Conservation (phyloP, 2,797 vertebrate genomes). For the Sardinella longiceps region DNA sequence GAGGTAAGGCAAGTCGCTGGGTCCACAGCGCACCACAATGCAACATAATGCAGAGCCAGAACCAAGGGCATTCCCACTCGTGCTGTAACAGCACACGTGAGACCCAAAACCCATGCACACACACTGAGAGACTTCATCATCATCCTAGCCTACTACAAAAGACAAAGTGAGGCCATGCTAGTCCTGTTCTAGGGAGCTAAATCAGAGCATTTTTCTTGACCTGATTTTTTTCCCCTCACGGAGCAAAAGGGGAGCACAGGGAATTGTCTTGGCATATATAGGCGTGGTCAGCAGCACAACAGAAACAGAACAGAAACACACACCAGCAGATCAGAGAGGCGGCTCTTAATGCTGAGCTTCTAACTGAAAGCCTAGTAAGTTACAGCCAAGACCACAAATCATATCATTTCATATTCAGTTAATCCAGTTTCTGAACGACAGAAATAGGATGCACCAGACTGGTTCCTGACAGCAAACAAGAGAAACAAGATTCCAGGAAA, state of each 20-base stretch:
- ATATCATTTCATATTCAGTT: background rate
- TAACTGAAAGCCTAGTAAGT: background rate
- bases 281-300: background rate
- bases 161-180: background rate
- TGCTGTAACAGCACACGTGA: conserved; percentile 28
- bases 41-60: conserved; percentile 1
- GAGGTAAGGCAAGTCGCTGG: conserved; percentile 40
- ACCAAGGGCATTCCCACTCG: conserved; percentile 30
- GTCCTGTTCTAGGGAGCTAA: background rate
- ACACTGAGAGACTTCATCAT: background rate
- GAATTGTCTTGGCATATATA: conserved; percentile 7
- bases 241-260: background rate
- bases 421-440: background rate
- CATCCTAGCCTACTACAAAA: background rate
- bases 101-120: background rate
- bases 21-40: conserved; percentile 37
- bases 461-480: conserved; percentile 15
- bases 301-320: background rate
- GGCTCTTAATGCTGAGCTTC: background rate
- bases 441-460: background rate
- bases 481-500: conserved; percentile 45
- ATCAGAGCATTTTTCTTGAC: background rate
- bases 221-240: background rate
- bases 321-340: background rate
- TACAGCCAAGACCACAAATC: background rate